Percentiles rank a stretch among this genome's conserved stretches.
Conservation (phyloP, 2,797 vertebrate species). For the Amblyraja radiata region DNA sequence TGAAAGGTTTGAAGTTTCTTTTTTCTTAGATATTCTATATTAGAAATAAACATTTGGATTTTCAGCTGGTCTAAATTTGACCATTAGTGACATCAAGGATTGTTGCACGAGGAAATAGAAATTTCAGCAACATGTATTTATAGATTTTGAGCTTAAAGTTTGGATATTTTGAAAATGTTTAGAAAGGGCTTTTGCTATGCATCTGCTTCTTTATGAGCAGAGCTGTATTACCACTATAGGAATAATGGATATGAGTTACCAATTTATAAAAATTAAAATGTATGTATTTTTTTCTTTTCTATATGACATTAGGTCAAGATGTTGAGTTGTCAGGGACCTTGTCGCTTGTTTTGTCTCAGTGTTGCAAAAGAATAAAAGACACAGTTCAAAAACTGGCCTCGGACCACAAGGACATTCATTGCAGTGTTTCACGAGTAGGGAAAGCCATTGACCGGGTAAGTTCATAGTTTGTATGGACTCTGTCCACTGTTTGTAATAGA, state of each 20-base stretch:
- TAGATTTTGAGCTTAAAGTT: not conserved
- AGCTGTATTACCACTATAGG: not conserved
- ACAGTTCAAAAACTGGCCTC: conserved; percentile 74
- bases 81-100: not conserved
- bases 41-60: not conserved
- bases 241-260: not conserved
- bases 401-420: conserved; percentile 75
- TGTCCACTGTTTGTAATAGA: not conserved
- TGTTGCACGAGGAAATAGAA: not conserved
- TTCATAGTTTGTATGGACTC: not conserved
- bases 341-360: conserved; percentile 72
- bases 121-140: not conserved
- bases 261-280: not conserved
- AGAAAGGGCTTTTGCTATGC: not conserved
- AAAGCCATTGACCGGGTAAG: conserved; percentile 77
- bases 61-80: not conserved
- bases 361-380: conserved; percentile 75
- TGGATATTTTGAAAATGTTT: not conserved
- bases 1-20: not conserved
- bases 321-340: conserved; percentile 69
- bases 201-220: not conserved
- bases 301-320: conserved; percentile 60
- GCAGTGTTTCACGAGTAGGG: conserved; percentile 72
- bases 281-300: conserved; percentile 41
- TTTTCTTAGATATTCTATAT: not conserved